Percentiles rank a stretch among this genome's conserved stretches.
phyloP scores from a whole-genome alignment of 1,140 invertebrate genomes.

The Pogonomyrmex californicus region DNA sequence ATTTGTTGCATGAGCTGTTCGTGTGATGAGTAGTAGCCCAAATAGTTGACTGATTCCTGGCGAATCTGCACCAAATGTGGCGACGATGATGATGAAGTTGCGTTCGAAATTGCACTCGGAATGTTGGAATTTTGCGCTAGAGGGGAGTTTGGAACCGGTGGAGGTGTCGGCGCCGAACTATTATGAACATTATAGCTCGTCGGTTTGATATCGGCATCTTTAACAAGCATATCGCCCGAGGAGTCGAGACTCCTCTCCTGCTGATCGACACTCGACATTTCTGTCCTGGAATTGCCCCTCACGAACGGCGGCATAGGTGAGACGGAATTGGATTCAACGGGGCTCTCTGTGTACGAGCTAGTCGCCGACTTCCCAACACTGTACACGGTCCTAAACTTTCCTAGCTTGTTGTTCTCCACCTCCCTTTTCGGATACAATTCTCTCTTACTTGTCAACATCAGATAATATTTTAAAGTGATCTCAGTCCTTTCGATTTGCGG shows the following conservation, averaged over 20 bases:
- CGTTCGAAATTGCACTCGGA: conserved; percentile 49
- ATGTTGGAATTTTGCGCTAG: conserved; percentile 77
- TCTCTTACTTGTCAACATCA: conserved; percentile 91
- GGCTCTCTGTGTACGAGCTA: conserved; percentile 78
- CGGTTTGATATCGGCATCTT: conserved; percentile 27
- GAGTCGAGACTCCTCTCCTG: conserved; percentile 16
- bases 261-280: conserved; percentile 37
- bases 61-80: conserved; percentile 85
- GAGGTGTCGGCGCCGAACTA: conserved; percentile 81
- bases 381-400: conserved; percentile 90
- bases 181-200: conserved; percentile 45
- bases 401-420: conserved; percentile 89
- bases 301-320: conserved; percentile 57
- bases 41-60: conserved; percentile 91
- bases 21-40: conserved; percentile 92
- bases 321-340: conserved; percentile 77
- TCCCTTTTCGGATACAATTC: conserved; percentile 91
- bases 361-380: conserved; percentile 82
- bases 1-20: conserved; percentile 92
- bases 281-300: conserved; percentile 53
- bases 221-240: not conserved
- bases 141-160: conserved; percentile 84
- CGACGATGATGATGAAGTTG: conserved; percentile 65
- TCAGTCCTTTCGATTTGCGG: conserved; percentile 83
- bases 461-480: conserved; percentile 91